phyloP scores from a whole-genome alignment of 2,888 invertebrate species.

The Nebria brevicollis region DNA sequence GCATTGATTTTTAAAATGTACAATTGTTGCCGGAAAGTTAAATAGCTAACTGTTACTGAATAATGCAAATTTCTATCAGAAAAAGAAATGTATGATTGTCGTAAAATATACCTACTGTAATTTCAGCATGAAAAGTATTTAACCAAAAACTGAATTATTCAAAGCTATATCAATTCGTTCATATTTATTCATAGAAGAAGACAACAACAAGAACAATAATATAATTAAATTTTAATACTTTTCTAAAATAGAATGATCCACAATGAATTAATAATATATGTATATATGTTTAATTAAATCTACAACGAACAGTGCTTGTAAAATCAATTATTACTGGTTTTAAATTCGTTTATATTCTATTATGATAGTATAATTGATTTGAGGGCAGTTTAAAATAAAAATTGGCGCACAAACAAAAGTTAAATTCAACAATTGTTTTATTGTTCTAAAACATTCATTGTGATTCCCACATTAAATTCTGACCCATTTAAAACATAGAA shows the following conservation, averaged over 20 bases:
- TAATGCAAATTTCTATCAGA: slow-evolving; percentile 12
- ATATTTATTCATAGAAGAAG: background rate
- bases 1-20: background rate
- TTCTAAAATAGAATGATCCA: no score
- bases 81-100: slow-evolving; percentile 5
- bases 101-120: background rate
- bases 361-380: background rate
- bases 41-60: slow-evolving; percentile 5
- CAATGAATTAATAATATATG: no score
- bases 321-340: background rate
- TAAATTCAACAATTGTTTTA: background rate
- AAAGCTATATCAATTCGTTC: background rate
- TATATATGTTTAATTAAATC: no score
- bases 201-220: background rate
- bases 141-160: background rate
- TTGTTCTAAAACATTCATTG: background rate
- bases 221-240: no score
- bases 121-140: background rate
- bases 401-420: background rate
- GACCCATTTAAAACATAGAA: background rate
- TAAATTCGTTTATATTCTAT: background rate
- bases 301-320: background rate
- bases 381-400: background rate
- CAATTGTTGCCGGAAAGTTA: background rate
- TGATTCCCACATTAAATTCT: background rate